phyloP scores from a whole-genome alignment of 2,888 invertebrate genomes.

The Creontiades dilutus region DNA sequence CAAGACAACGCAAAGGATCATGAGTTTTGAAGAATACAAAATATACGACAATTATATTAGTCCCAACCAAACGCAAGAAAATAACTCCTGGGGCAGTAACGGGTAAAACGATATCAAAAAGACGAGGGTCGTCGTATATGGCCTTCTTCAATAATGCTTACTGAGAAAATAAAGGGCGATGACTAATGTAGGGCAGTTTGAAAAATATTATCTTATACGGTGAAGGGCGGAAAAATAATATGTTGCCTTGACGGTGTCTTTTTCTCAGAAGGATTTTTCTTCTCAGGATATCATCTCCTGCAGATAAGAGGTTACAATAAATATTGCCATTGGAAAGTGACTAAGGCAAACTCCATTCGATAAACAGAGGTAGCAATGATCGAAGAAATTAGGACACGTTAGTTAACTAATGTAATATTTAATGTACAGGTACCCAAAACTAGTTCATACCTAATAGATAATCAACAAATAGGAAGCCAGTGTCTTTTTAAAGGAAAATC shows the following conservation, averaged over 20 bases:
- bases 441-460: too few relatives aligned
- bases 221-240: not conserved
- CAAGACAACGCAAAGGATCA: too few relatives aligned
- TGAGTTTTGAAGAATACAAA: too few relatives aligned
- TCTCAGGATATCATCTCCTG: not conserved
- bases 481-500: too few relatives aligned
- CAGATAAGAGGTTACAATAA: not conserved
- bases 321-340: not conserved
- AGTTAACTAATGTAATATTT: too few relatives aligned
- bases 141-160: constrained; percentile 21
- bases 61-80: not conserved
- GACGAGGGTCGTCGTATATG: not conserved
- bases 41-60: too few relatives aligned
- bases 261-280: not conserved
- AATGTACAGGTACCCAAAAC: too few relatives aligned
- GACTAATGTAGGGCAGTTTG: constrained; percentile 47
- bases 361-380: not conserved
- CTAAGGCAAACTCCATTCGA: not conserved
- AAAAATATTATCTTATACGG: constrained; percentile 37
- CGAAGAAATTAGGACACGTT: too few relatives aligned
- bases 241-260: constrained; percentile 15
- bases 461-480: too few relatives aligned
- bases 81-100: not conserved
- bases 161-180: constrained; percentile 42
- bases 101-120: not conserved